Base-by-base conservation (phyloP, 2,113 vertebrate genomes). In the Pseudorectes ferrugineus region DNA sequence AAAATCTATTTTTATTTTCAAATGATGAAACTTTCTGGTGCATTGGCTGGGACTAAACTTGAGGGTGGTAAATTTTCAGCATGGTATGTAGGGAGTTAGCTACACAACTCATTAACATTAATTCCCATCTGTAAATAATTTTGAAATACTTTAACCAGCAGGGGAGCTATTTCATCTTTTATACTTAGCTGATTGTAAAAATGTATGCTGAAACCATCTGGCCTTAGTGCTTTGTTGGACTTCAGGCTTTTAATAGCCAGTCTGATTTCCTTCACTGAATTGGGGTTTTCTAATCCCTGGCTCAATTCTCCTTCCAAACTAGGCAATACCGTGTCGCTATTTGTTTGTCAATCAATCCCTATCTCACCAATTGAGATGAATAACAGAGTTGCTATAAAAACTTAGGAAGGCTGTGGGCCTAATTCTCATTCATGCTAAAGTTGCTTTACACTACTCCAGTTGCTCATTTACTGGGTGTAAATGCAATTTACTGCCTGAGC, bases 121-220 rank as follows among this genome's bases (percentile, higher is more conserved):
- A 97, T 97, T 98, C 93, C 95, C 95, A 95, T 94, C 85, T 97
- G 90, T 89, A 97, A 97, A 96, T 96, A 96, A 89, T 96, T 95
- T 93, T 96, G 95, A 96, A 98, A 96, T 85, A 90, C 84, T 94
- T 95, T 90, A 93, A 92, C 84, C 96, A 97, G 89, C 96, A 95
- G 92, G 96, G 96, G 96, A 97, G 88, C 91, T 92, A 92, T 97
- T 97, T 96, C 94, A 92, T 97, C 91, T 93, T 97, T 97, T 97
- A 89, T 96, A 92, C 90, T 97, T 96, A 95, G 88, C 93, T 91
- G 94, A 97, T 97, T 97, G 96, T 95, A 97, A 97, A 97, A 84
- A 97, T 92, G 80, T 94, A 83, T 80, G 80, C 93, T 95, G 93
- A 96, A 98, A 95, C 97, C 97, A 98, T 97, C 97, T 98, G 97